Conservation (phyloP, 2,888 invertebrate species). For the Eulithis testata region DNA sequence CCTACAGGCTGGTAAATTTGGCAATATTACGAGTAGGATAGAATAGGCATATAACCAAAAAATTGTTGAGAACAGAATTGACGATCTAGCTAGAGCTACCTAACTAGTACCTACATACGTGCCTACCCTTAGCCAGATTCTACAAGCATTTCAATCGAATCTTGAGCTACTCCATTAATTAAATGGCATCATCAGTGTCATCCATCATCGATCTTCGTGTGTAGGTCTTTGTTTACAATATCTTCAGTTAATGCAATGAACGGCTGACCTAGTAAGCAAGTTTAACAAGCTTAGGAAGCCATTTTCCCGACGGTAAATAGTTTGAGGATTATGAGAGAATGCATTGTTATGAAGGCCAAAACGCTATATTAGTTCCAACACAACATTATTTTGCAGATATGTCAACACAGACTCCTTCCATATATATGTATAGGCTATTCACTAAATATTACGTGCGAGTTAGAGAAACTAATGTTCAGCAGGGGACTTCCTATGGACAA, state of each 20-base stretch:
- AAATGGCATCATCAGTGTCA: constrained; percentile 25
- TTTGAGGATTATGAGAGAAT: constrained; percentile 24
- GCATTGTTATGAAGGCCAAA: constrained; percentile 5
- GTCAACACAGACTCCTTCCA: not conserved
- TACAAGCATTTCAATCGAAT: constrained; percentile 5
- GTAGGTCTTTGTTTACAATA: constrained; percentile 34
- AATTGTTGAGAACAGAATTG: too few relatives aligned
- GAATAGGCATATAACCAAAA: too few relatives aligned
- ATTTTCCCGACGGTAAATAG: constrained; percentile 47
- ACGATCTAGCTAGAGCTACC: too few relatives aligned
- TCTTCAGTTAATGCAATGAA: constrained; percentile 34
- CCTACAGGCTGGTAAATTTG: too few relatives aligned
- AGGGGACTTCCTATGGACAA: too few relatives aligned
- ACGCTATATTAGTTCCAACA: not conserved
- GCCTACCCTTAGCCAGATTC: constrained; percentile 1
- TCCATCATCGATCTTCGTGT: constrained; percentile 23
- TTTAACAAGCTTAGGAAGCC: constrained; percentile 53
- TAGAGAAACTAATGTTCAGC: too few relatives aligned
- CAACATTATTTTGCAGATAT: not conserved
- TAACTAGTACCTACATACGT: not conserved
- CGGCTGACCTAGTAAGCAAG: constrained; percentile 45
- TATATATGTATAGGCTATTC: too few relatives aligned
- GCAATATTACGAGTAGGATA: too few relatives aligned
- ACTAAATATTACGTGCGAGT: too few relatives aligned
- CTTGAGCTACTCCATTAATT: constrained; percentile 11